Percentiles rank a stretch among this genome's conserved stretches.
These are phyloP conservation scores for Drosophila equinoxialis DNA, from an alignment of 1,140 invertebrate genomes.

Conservation along the genomic window DNA sequence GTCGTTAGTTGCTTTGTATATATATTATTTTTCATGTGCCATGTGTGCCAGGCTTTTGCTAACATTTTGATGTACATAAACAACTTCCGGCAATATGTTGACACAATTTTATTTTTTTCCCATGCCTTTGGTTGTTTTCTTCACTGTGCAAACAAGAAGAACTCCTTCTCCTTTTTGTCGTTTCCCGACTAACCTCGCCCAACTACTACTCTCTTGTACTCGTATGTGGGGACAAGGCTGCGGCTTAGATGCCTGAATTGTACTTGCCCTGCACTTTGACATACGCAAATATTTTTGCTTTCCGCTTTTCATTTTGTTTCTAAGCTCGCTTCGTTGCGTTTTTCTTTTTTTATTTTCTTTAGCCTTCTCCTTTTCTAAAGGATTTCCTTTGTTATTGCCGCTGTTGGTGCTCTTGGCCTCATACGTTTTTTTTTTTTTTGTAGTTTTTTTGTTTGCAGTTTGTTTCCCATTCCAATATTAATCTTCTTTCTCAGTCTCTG, in stretches of 20 bases:
- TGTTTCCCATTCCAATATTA: constrained; percentile 7
- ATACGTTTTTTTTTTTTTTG: background rate
- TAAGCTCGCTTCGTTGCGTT: constrained; percentile 26
- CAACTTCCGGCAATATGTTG: constrained; percentile 57
- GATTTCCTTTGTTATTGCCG: constrained; percentile 10
- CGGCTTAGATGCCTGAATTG: constrained; percentile 46
- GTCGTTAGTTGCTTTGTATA: background rate
- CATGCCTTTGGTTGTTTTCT: background rate
- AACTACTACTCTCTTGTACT: background rate
- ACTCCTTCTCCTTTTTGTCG: background rate
- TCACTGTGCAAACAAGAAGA: constrained; percentile 5
- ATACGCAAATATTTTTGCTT: constrained; percentile 64
- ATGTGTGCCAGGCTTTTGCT: constrained; percentile 15
- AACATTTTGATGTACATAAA: constrained; percentile 21
- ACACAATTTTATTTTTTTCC: constrained; percentile 41
- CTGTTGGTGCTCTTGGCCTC: background rate
- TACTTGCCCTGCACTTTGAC: constrained; percentile 60
- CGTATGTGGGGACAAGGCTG: constrained; percentile 22
- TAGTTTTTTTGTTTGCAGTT: constrained; percentile 21
- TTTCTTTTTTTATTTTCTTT: constrained; percentile 20
- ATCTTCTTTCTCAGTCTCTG: too few relatives aligned
- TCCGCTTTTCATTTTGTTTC: constrained; percentile 33
- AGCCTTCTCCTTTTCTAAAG: constrained; percentile 16
- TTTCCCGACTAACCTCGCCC: background rate
- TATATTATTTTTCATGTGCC: background rate